Evolutionary conservation across 2,888 invertebrate species (phyloP).

Genomic region (Apamea anceps): DNA sequence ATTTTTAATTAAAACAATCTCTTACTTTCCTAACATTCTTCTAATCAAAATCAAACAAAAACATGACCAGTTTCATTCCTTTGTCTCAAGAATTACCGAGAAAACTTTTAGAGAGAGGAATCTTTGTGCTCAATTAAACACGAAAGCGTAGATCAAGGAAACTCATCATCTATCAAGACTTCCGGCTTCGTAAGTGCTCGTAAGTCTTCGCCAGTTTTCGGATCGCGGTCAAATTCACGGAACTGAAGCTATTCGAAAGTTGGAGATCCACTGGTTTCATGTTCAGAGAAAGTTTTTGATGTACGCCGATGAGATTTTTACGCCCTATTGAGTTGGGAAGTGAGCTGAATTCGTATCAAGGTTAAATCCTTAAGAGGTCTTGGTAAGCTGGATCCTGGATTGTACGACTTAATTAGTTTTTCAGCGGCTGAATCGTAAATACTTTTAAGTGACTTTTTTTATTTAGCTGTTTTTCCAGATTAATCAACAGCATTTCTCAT

Average conservation of each 20-base stretch:
- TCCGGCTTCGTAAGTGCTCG: conserved; percentile 52
- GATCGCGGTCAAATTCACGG: conserved; percentile 24
- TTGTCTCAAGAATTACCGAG: conserved; percentile 6
- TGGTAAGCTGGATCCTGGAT: background rate
- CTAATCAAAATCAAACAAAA: background rate
- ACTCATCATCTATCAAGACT: conserved; percentile 49
- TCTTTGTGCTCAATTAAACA: conserved; percentile 38
- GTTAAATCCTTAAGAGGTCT: conserved; percentile 5
- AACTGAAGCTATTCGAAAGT: conserved; percentile 33
- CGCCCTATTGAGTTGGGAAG: conserved; percentile 26
- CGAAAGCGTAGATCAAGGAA: conserved; percentile 19
- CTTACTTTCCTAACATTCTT: background rate
- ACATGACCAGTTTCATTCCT: background rate
- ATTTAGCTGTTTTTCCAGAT: background rate
- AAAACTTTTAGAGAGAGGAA: conserved; percentile 30
- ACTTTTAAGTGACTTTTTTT: background rate
- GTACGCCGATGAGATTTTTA: conserved; percentile 39
- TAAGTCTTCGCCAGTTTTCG: conserved; percentile 23
- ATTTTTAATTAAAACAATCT: background rate
- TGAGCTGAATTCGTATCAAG: conserved; percentile 13
- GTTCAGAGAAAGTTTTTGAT: conserved; percentile 39
- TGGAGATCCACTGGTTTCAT: conserved; percentile 43
- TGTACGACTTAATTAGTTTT: background rate
- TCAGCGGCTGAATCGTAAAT: background rate
- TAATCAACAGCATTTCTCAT: no score